Evolutionary conservation across 2,797 vertebrate species (phyloP).

Genomic region (Sebastes steindachneri): DNA sequence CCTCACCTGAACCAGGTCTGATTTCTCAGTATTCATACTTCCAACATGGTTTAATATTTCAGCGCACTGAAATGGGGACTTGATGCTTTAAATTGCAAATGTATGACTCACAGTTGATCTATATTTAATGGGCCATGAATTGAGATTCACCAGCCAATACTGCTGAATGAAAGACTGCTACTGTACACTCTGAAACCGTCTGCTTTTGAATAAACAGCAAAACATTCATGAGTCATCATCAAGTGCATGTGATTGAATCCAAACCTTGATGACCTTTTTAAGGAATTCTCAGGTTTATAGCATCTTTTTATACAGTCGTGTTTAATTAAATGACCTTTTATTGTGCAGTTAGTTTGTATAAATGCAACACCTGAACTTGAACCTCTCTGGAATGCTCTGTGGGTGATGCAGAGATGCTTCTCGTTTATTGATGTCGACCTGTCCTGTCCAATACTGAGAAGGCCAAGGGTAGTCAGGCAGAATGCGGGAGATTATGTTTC

Average conservation of each 20-base stretch:
- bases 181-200: slow-evolving; percentile 31
- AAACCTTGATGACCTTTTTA: neutral
- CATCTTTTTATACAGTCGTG: neutral
- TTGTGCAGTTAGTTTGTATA: neutral
- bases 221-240: neutral
- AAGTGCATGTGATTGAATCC: neutral
- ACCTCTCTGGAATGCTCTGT: neutral
- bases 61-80: slow-evolving; percentile 53
- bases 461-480: slow-evolving; percentile 56
- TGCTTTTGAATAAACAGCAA: slow-evolving; percentile 42
- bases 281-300: neutral
- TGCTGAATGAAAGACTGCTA: slow-evolving; percentile 35
- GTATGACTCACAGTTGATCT: slow-evolving; percentile 61
- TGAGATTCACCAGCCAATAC: slow-evolving; percentile 52
- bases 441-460: slow-evolving; percentile 43
- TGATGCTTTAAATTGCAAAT: slow-evolving; percentile 66
- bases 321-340: neutral
- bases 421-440: slow-evolving; percentile 59
- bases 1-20: slow-evolving; percentile 37
- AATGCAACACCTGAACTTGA: neutral
- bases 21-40: slow-evolving; percentile 45
- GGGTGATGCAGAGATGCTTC: neutral
- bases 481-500: slow-evolving; percentile 75
- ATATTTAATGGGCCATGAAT: slow-evolving; percentile 74
- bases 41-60: slow-evolving; percentile 63